Evolutionary conservation across 2,888 invertebrate genomes (phyloP), one percentile per base, ranked within the genome.

Genomic region (Tetropium fuscum): DNA sequence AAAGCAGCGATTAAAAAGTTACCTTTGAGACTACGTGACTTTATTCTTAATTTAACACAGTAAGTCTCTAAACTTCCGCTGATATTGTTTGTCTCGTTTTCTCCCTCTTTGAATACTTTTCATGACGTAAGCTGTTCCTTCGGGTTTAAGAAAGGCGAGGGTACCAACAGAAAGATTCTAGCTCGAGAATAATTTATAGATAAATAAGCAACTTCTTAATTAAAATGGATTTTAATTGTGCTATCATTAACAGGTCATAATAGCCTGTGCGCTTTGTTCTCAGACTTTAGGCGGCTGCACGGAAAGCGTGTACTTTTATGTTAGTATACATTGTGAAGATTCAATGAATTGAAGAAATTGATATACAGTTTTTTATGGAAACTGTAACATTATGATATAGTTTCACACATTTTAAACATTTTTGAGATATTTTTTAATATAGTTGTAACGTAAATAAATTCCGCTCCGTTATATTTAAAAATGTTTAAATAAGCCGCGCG

Each of bases 1-100:
- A 70, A 66, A 64, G 69, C 53, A 57, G 49, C 68, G 68, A 72
- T 72, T 72, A 72, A 72, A 72, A 71, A 72, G 71, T 71, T 70
- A 60, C 64, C 67, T 69, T 38, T 63, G 64, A 63, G 58, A 57
- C 32, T 63, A 72, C 72, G 72, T 72, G 71, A 66, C 65, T 68
- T 63, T 54, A 70, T 70, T 72, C 56, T 45, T 49, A 59, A 68
- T 61, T 69, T 64, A 34, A 49, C 41, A 53, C 48, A 44, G 56
- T 60, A 56, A 56, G 56, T 56, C 60, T 47, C 40, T 53, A 16
- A 15, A 18, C 49, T 25, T 38, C 22, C 49, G 34, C 27, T 13
- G 15, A 13, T 11, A 25, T n/a, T 51, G 19, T 51, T 51, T 51
- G 49, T 51, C 49, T 40, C 49, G 25, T 22, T 38, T 51, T 11